Evolutionary conservation across 2,113 vertebrate species (phyloP), one percentile per base, ranked within the genome.

Genomic region (Lophochroa leadbeateri): DNA sequence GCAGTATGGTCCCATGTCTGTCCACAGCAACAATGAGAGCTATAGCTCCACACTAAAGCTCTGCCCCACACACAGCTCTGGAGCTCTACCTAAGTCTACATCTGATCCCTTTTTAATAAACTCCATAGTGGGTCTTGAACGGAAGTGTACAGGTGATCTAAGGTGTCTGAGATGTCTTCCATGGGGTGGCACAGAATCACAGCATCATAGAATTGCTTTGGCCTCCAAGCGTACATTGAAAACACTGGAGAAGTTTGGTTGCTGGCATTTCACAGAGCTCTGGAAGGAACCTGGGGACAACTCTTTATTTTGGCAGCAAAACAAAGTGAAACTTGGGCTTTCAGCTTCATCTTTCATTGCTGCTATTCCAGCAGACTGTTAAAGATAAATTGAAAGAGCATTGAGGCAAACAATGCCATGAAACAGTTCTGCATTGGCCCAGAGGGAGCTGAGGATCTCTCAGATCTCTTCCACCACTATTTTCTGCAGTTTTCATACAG

Each of bases 301-400:
- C 58, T 90, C 46, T 91, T 85, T 81, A 55, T 77, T 84, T 91
- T 97, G 86, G 90, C 90, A 97, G 83, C 74, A 82, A 75, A 94
- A 55, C 69, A 78, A 55, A 57, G 43, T 75, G 76, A 88, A 93
- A 91, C 64, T 29, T 57, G 28, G 82, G 76, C 86, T 92, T 94
- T 82, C 86, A 76, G 77, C 65, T 92, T 93, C 77, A 76, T 84
- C 65, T 75, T 95, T 94, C 83, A 86, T 71, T 92, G 80, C 92
- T 89, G 76, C 83, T 96, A 65, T 57, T 93, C 65, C 86, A 81
- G 57, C 39, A 76, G 64, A 75, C 44, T 3, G 1, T 91, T 91
- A 93, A 92, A 96, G 82, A 39, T 87, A 50, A 87, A 86, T 14
- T 80, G 69, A 83, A 95, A 84, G 63, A 64, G 15, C 61, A 64